These are phyloP conservation scores for Vulpes ferrilata DNA, from an alignment of 2,113 vertebrate species.

Conservation along the genomic window DNA sequence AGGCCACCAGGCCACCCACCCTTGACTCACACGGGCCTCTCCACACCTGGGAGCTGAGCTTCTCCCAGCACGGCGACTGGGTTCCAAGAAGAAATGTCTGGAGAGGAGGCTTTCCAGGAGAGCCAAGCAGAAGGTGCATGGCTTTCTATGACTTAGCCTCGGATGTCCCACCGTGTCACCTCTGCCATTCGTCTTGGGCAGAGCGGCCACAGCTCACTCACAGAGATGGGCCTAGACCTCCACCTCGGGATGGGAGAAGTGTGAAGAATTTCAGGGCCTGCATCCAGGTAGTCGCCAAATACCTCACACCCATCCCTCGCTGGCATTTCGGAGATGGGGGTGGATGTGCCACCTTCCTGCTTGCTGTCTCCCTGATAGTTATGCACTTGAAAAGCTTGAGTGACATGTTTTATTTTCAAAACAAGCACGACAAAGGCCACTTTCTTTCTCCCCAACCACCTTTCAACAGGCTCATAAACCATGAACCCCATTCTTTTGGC, in stretches of 20 bases:
- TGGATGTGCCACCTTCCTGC: neutral
- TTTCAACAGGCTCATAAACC: neutral
- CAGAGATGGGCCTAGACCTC: neutral
- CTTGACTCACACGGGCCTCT: rapidly evolving
- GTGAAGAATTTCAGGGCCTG: neutral
- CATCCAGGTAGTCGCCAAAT: neutral
- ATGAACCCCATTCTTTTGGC: neutral
- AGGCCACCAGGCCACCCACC: neutral
- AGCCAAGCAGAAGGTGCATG: neutral
- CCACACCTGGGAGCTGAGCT: neutral
- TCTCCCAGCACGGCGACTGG: rapidly evolving
- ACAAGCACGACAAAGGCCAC: neutral
- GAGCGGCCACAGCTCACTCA: neutral
- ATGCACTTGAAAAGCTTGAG: neutral
- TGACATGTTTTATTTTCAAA: neutral
- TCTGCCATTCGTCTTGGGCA: neutral
- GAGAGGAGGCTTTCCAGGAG: neutral
- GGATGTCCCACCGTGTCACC: neutral
- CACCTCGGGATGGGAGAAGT: neutral
- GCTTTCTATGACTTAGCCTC: neutral
- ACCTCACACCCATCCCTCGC: neutral
- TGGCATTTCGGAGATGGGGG: neutral
- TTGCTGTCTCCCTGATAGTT: neutral
- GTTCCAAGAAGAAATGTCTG: neutral
- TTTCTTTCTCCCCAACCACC: neutral